A percentile compares a stretch with the other conserved stretches of the same genome.
Conservation (phyloP, 2,797 vertebrate genomes). For the Melanotaenia pygmaea region DNA sequence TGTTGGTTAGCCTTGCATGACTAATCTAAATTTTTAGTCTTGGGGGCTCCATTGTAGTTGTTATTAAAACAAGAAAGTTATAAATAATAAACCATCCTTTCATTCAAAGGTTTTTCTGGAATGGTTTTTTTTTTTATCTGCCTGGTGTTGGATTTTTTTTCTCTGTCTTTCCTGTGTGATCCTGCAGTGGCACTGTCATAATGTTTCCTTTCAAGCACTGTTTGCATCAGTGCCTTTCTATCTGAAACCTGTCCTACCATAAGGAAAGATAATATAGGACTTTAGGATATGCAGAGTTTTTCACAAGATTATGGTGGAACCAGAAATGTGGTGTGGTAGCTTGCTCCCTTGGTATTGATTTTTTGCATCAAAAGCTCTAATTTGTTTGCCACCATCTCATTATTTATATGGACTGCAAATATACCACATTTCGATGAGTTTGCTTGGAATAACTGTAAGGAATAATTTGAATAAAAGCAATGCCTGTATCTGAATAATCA, state of each 20-base stretch:
- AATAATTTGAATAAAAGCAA: too few species aligned
- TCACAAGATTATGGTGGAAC: neutral
- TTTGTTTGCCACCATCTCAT: neutral
- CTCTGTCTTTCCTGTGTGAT: neutral
- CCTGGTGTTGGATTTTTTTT: neutral
- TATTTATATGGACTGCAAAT: neutral
- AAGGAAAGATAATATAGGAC: neutral
- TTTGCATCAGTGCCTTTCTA: conserved; percentile 8
- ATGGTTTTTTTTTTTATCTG: neutral
- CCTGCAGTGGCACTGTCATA: neutral
- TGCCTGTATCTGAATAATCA: neutral
- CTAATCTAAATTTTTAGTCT: conserved; percentile 1
- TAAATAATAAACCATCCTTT: conserved; percentile 1
- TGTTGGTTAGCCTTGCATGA: neutral
- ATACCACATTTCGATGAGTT: neutral
- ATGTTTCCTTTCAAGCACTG: conserved; percentile 1
- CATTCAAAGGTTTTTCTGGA: neutral
- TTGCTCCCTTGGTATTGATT: neutral
- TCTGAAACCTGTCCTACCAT: conserved; percentile 7
- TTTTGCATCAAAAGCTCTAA: neutral
- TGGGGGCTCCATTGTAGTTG: neutral
- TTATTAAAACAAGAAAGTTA: neutral
- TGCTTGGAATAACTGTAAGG: too few species aligned
- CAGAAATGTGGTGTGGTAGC: neutral
- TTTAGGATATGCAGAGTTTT: neutral